Conservation (phyloP, 2,113 vertebrate species). For the Anhinga anhinga region DNA sequence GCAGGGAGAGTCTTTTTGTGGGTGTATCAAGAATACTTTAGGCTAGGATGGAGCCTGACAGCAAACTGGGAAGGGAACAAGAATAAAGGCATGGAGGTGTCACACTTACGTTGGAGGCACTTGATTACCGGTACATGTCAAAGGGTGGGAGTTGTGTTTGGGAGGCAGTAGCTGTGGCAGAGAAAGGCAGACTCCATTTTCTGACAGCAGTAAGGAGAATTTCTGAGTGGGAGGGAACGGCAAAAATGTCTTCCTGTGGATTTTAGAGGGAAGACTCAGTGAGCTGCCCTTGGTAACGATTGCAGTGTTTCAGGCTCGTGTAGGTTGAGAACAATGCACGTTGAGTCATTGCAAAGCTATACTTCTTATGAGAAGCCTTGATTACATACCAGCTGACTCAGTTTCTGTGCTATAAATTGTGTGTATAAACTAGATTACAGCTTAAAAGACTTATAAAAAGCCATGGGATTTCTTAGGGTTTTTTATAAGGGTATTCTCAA, state of each 20-base stretch:
- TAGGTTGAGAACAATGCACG: not conserved
- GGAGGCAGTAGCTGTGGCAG: not conserved
- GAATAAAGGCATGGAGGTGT: not conserved
- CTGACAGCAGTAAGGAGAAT: not conserved
- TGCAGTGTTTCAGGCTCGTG: not conserved
- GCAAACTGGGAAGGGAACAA: not conserved
- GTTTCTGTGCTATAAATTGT: constrained; percentile 1
- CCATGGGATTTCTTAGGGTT: not conserved
- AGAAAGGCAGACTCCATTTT: not conserved
- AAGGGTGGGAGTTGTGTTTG: not conserved
- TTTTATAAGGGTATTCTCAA: not conserved
- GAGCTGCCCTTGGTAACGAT: not conserved
- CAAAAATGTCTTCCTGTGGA: not conserved
- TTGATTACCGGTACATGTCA: not conserved
- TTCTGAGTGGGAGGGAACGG: not conserved
- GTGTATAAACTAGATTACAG: not conserved
- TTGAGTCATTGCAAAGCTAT: not conserved
- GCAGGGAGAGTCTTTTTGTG: not conserved
- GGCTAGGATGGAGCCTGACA: not conserved
- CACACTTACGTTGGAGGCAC: not conserved
- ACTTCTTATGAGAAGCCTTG: not conserved
- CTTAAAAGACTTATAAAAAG: constrained; percentile 1
- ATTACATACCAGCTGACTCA: not conserved
- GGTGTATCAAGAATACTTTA: not conserved
- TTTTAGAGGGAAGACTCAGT: not conserved